Evolutionary conservation across 2,113 vertebrate genomes (phyloP).

Genomic region (Delphinapterus leucas): DNA sequence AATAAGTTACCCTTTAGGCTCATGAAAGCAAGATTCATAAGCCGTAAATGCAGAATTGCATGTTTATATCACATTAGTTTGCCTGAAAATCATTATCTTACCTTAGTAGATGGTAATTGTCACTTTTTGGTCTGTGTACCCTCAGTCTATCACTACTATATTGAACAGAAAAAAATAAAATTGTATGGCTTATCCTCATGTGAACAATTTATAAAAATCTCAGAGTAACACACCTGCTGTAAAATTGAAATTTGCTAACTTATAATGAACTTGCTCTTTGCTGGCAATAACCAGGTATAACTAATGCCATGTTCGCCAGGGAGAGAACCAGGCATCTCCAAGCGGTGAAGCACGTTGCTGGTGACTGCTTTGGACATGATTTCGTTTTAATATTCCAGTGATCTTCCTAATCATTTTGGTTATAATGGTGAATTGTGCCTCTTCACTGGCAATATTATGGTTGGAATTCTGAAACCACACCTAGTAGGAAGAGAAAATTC

Average conservation of each 20-base stretch:
- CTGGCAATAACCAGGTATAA: not conserved
- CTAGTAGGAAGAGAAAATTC: not conserved
- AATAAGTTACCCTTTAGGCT: not conserved
- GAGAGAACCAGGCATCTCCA: slow-evolving; percentile 1
- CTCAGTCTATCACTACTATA: slow-evolving; percentile 5
- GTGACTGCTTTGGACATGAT: not conserved
- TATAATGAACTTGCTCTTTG: slow-evolving; percentile 45
- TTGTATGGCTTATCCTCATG: slow-evolving; percentile 55
- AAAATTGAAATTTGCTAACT: slow-evolving; percentile 60
- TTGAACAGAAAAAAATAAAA: slow-evolving; percentile 47
- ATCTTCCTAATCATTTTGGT: not conserved
- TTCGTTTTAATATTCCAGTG: slow-evolving; percentile 1
- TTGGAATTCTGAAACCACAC: not conserved
- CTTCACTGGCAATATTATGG: not conserved
- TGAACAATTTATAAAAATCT: slow-evolving; percentile 58
- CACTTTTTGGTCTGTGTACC: not conserved
- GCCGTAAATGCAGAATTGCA: slow-evolving; percentile 47
- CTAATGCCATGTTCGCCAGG: slow-evolving; percentile 6
- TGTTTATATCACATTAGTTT: slow-evolving; percentile 32
- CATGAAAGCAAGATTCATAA: slow-evolving; percentile 43
- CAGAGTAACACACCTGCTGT: slow-evolving; percentile 28
- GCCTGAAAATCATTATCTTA: slow-evolving; percentile 40
- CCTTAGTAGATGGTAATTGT: slow-evolving; percentile 37
- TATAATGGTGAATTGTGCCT: not conserved
- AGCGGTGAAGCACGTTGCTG: slow-evolving; percentile 34